A percentile compares a stretch with the other conserved stretches of the same genome.
Conservation (phyloP, 2,113 vertebrate genomes). For the Lagopus muta region DNA sequence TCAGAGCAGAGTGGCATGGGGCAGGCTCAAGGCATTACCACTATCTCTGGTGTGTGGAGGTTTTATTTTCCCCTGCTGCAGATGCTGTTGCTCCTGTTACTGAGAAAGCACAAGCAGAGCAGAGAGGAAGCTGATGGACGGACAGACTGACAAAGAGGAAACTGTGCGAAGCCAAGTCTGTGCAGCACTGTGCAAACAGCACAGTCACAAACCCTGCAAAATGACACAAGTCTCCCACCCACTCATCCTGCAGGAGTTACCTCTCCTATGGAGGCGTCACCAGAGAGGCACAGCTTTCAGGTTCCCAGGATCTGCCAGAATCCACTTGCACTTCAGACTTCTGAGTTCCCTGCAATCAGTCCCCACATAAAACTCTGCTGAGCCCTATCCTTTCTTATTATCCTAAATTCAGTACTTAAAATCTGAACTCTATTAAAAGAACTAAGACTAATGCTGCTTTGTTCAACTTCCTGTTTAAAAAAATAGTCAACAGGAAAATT, state of each 20-base stretch:
- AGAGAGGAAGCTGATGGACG: background rate
- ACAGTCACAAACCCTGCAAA: rapidly evolving
- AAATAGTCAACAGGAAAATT: constrained; percentile 81
- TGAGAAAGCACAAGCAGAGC: background rate
- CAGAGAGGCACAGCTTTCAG: background rate
- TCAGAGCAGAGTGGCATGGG: background rate
- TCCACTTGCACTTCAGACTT: background rate
- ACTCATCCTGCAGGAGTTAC: background rate
- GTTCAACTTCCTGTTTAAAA: constrained; percentile 75
- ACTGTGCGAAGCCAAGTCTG: background rate
- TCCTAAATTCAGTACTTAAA: constrained; percentile 35
- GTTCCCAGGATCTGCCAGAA: background rate
- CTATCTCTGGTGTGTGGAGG: background rate
- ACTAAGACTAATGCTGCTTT: constrained; percentile 55
- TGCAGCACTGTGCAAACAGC: background rate
- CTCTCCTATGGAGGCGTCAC: background rate
- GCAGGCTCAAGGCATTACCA: background rate
- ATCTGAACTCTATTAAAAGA: constrained; percentile 65
- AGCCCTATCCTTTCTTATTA: background rate
- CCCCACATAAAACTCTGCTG: background rate
- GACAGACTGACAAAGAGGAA: constrained; percentile 40
- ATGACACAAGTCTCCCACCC: background rate
- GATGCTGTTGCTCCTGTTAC: background rate
- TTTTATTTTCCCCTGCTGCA: background rate
- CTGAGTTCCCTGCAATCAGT: background rate